phyloP scores from a whole-genome alignment of 2,797 vertebrate genomes.

The Tangara arthus region DNA sequence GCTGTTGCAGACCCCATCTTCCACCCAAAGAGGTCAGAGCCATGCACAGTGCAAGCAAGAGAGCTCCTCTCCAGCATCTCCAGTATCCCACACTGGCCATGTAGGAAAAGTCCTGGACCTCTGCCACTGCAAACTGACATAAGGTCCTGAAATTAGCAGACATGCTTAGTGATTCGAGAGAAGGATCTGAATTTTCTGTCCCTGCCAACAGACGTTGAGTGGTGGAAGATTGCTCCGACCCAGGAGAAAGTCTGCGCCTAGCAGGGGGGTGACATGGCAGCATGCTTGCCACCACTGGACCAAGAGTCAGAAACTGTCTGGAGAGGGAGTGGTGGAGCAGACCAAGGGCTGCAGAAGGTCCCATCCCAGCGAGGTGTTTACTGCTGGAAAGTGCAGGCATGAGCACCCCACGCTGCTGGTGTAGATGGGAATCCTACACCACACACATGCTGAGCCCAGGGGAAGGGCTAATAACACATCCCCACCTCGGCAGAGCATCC shows the following conservation, averaged over 20 bases:
- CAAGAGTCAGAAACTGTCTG: background rate
- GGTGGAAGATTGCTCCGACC: background rate
- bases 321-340: background rate
- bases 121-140: background rate
- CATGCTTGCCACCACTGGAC: fast-evolving
- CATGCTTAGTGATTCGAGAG: fast-evolving
- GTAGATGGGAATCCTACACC: background rate
- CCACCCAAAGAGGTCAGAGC: background rate
- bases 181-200: background rate
- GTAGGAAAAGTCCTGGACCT: background rate
- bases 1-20: background rate
- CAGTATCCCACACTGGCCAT: background rate
- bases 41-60: background rate
- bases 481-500: background rate
- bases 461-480: background rate
- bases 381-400: background rate
- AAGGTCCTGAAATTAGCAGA: background rate
- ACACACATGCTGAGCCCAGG: background rate
- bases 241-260: background rate
- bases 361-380: fast-evolving
- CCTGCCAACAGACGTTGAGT: background rate
- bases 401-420: fast-evolving
- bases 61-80: background rate
- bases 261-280: background rate
- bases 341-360: background rate